Base-by-base conservation (phyloP, 2,888 invertebrate species). In the Eumerus sabulonum region DNA sequence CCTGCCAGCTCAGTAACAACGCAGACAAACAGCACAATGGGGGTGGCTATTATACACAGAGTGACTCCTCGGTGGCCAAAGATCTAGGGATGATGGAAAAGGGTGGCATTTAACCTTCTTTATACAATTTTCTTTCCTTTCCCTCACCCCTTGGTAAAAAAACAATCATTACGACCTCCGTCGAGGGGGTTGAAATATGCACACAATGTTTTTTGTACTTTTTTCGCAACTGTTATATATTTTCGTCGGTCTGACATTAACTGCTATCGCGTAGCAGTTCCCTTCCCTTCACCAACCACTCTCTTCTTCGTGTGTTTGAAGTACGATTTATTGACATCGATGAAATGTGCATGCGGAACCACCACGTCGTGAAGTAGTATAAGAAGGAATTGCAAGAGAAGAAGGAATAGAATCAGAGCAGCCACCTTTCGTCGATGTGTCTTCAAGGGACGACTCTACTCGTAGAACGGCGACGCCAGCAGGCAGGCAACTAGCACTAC, bases 261-360 rank as follows among this genome's bases (percentile, higher is more conserved):
- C 71, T 79, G 79, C 79, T 79, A 79, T 79, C 79, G 79, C 79
- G 79, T 64, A 79, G 64, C 68, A 79, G 74, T 74, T 79, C 64
- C 60, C 67, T 79, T 68, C 63, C 53, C 42, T 42, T 59, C 67
- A n/a, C n/a, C n/a, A n/a, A n/a, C n/a, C n/a, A n/a, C n/a, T n/a
- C 7, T 7, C 27, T 27, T 67, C 42, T 36, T 50, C 16, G 27
- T 36, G 57, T 50, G n/a, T 36, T 11, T 38, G 51, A 38, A 54
- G 17, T 44, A 74, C 68, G 79, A 79, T 79, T 79, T 79, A 79
- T 79, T 79, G 74, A 79, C 79, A 74, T 70, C 79, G 73, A 79
- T 79, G 79, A 79, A 79, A 79, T 79, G 79, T 79, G 79, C 79
- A 79, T 74, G 79, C 79, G 79, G 79, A 79, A 79, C 79, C 74